Evolutionary conservation across 2,113 vertebrate species (phyloP).

Genomic region (Chaetorhynchus papuensis): DNA sequence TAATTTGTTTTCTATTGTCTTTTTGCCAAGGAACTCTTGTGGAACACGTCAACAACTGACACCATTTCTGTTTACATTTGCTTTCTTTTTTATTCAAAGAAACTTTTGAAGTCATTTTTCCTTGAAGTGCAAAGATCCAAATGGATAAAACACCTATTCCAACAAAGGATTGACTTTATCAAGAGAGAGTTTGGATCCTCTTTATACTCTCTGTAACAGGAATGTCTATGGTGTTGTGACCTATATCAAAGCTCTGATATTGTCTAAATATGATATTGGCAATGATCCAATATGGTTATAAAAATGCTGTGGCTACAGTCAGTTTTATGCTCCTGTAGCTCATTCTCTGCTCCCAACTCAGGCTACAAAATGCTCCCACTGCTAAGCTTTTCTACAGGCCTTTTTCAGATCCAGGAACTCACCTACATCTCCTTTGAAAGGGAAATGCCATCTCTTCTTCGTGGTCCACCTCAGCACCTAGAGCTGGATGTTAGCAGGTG

Average conservation of each 20-base stretch:
- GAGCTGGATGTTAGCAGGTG: not conserved
- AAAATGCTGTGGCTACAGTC: not conserved
- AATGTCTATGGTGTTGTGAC: not conserved
- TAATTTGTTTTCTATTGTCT: not conserved
- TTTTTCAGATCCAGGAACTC: not conserved
- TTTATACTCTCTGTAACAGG: not conserved
- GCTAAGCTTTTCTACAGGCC: not conserved
- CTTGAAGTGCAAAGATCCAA: not conserved
- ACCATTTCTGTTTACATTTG: conserved; percentile 27
- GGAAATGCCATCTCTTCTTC: not conserved
- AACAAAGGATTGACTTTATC: not conserved
- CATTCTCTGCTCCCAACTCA: not conserved
- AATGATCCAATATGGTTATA: not conserved
- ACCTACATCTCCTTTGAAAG: not conserved
- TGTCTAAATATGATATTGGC: not conserved
- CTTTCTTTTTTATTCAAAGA: not conserved
- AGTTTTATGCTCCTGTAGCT: not conserved
- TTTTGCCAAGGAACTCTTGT: not conserved
- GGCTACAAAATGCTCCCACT: not conserved
- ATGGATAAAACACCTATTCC: not conserved
- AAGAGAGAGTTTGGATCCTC: not conserved
- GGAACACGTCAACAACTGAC: not conserved
- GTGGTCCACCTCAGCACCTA: not conserved
- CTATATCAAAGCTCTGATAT: not conserved
- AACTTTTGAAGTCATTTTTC: not conserved